phyloP scores from a whole-genome alignment of 1,140 invertebrate genomes.

The Steinernema feltiae region DNA sequence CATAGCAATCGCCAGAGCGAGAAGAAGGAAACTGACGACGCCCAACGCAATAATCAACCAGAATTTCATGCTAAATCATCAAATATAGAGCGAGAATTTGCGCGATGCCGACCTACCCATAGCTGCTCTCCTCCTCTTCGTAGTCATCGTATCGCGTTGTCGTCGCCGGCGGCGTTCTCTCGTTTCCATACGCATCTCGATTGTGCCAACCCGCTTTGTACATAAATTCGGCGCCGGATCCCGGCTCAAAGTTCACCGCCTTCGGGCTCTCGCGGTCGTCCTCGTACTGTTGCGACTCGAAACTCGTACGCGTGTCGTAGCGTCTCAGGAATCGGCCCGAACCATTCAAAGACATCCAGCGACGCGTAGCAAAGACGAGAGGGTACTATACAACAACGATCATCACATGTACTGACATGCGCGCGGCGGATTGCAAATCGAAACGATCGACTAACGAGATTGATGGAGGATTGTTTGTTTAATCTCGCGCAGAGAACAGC shows the following conservation, averaged over 20 bases:
- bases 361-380: not conserved
- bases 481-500: no score
- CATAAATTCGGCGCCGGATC: not conserved
- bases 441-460: no score
- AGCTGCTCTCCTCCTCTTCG: not conserved
- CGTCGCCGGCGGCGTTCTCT: not conserved
- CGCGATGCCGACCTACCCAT: not conserved
- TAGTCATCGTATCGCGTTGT: not conserved
- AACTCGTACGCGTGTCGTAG: not conserved
- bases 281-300: not conserved
- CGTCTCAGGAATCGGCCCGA: not conserved
- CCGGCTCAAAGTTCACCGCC: not conserved
- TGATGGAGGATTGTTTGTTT: no score
- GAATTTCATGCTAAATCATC: slow-evolving; percentile 3
- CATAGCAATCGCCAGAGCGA: not conserved
- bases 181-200: not conserved
- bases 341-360: slow-evolving; percentile 7
- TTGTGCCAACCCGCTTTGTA: slow-evolving; percentile 8
- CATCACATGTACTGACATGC: not conserved
- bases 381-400: not conserved
- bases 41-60: not conserved
- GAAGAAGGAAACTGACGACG: not conserved
- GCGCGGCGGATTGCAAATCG: not conserved
- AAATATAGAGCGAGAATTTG: not conserved
- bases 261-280: not conserved